Percentiles rank a stretch among this genome's conserved stretches.
Conservation (phyloP, 2,888 invertebrate genomes). For the Mylabris sibirica region DNA sequence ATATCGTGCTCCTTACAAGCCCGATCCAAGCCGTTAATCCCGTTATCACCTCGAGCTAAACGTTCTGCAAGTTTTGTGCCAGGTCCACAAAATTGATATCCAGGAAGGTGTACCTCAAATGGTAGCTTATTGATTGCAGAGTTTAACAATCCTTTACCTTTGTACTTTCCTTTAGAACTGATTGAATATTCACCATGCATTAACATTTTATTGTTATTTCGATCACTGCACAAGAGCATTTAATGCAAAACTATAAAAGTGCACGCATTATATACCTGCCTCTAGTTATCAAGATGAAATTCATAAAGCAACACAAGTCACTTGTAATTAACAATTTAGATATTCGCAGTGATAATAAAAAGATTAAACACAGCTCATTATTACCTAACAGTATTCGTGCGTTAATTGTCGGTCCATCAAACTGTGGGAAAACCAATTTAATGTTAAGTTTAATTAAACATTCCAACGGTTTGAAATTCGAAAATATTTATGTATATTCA, state of each 20-base stretch:
- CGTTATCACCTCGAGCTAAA: conserved; percentile 51
- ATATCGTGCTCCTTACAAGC: conserved; percentile 53
- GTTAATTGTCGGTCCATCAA: conserved; percentile 52
- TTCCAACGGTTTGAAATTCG: conserved; percentile 52
- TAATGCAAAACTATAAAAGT: conserved; percentile 20
- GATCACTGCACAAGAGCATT: background rate
- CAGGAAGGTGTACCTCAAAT: conserved; percentile 38
- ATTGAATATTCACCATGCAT: background rate
- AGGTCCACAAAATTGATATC: too few relatives aligned
- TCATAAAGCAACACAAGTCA: background rate
- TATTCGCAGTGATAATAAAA: background rate
- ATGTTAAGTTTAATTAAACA: conserved; percentile 49
- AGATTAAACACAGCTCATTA: conserved; percentile 43
- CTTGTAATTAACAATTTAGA: background rate
- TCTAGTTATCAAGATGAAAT: background rate
- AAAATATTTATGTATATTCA: conserved; percentile 55
- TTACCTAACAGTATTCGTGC: conserved; percentile 45
- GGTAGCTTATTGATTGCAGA: conserved; percentile 36
- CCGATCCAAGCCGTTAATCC: conserved; percentile 49
- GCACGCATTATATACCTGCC: conserved; percentile 11
- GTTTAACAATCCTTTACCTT: conserved; percentile 34
- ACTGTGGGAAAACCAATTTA: conserved; percentile 55
- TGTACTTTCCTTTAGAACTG: background rate
- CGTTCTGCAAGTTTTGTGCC: too few relatives aligned
- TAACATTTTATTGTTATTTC: conserved; percentile 18